Evolutionary conservation across 2,797 vertebrate species (phyloP).

Genomic region (Decapterus maruadsi): DNA sequence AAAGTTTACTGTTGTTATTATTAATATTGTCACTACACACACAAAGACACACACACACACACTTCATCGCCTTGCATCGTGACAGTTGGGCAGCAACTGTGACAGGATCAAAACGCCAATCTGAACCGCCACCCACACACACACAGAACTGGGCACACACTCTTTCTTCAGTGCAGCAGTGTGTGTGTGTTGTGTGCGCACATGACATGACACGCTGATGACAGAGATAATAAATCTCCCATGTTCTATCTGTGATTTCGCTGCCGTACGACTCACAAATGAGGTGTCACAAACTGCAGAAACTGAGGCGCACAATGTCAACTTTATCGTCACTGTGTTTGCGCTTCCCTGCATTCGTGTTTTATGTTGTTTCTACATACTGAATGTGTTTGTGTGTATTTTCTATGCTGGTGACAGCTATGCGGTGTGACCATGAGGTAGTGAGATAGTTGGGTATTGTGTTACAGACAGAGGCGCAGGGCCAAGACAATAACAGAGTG

Average conservation of each 20-base stretch:
- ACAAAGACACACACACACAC: neutral
- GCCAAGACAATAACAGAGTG: constrained; percentile 46
- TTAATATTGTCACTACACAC: too few relatives aligned
- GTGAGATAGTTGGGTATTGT: constrained; percentile 60
- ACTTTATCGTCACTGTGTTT: constrained; percentile 5
- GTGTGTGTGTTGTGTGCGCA: neutral
- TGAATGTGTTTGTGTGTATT: constrained; percentile 33
- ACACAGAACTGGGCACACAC: constrained; percentile 1
- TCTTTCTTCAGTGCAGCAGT: neutral
- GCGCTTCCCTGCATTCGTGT: neutral
- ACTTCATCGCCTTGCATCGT: constrained; percentile 23
- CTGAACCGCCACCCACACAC: neutral
- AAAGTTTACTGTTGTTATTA: too few relatives aligned
- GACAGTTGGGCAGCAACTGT: constrained; percentile 54
- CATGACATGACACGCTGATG: neutral
- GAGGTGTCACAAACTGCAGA: too few relatives aligned
- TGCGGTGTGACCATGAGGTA: constrained; percentile 55
- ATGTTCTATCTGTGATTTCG: neutral
- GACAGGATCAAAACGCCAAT: constrained; percentile 43
- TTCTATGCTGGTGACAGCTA: constrained; percentile 58
- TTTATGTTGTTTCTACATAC: constrained; percentile 7
- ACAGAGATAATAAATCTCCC: constrained; percentile 9
- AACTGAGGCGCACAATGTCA: neutral
- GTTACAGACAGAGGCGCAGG: constrained; percentile 58
- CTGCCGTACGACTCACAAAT: neutral